Evolutionary conservation across 1,140 invertebrate genomes (phyloP).

Genomic region (Eubasilissa regina): DNA sequence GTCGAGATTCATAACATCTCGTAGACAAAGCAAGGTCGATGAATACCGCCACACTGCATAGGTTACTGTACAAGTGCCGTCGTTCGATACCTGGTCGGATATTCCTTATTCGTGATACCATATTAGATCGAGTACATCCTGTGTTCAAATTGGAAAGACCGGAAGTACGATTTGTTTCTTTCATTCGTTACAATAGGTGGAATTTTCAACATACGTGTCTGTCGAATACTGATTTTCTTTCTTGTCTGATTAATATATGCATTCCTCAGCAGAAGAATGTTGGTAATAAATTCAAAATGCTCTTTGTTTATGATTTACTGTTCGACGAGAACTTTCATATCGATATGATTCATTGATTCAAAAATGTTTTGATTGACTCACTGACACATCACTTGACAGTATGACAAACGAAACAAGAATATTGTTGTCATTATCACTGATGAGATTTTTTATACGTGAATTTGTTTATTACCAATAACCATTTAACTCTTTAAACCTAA

Average conservation of each 20-base stretch:
- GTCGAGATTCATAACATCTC: conserved; percentile 6
- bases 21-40: conserved; percentile 36
- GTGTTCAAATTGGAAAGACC: neutral
- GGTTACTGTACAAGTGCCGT: neutral
- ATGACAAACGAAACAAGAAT: too few relatives aligned
- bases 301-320: too few relatives aligned
- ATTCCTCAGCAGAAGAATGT: too few relatives aligned
- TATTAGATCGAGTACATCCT: conserved; percentile 22
- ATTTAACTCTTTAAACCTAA: too few relatives aligned
- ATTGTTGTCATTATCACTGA: too few relatives aligned
- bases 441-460: too few relatives aligned
- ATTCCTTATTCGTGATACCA: conserved; percentile 8
- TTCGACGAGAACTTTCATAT: too few relatives aligned
- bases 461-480: too few relatives aligned
- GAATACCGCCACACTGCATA: neutral
- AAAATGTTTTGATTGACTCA: too few relatives aligned
- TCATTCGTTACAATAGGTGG: conserved; percentile 20
- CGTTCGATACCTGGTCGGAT: neutral
- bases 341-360: too few relatives aligned
- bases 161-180: neutral
- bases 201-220: neutral
- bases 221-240: conserved; percentile 13
- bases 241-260: neutral
- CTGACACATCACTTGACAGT: too few relatives aligned
- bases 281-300: too few relatives aligned